Evolutionary conservation across 1,140 invertebrate species (phyloP).

Genomic region (Dreissena polymorpha): DNA sequence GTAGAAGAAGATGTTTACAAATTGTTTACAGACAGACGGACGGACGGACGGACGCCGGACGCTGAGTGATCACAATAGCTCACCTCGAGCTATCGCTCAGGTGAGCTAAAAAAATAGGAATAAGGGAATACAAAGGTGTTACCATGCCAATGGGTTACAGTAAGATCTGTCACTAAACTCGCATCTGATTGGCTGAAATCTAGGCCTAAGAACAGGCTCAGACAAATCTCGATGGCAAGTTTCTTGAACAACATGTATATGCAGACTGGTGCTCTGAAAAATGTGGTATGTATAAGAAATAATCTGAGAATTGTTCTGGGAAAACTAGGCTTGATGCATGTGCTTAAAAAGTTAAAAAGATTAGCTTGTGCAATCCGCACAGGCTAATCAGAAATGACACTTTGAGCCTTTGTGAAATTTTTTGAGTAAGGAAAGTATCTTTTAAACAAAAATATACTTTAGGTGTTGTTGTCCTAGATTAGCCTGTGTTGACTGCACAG

Average conservation of each 20-base stretch:
- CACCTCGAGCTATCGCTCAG: too few species aligned
- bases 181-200: constrained; percentile 56
- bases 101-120: too few species aligned
- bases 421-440: neutral
- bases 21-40: too few species aligned
- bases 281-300: neutral
- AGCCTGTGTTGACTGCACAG: too few species aligned
- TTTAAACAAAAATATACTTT: too few species aligned
- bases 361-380: neutral
- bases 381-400: too few species aligned
- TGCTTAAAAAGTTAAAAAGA: neutral
- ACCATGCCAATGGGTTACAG: constrained; percentile 70
- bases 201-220: constrained; percentile 64
- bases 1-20: too few species aligned
- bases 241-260: constrained; percentile 64
- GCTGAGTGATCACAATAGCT: too few species aligned
- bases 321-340: too few species aligned
- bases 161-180: constrained; percentile 52
- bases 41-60: too few species aligned
- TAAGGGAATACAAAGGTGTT: neutral
- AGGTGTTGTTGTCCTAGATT: too few species aligned
- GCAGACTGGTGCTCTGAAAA: constrained; percentile 58
- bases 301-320: too few species aligned
- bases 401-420: neutral
- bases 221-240: constrained; percentile 62